Evolutionary conservation across 2,797 vertebrate genomes (phyloP), one percentile per base, ranked within the genome.

Genomic region (Crotalus adamanteus): DNA sequence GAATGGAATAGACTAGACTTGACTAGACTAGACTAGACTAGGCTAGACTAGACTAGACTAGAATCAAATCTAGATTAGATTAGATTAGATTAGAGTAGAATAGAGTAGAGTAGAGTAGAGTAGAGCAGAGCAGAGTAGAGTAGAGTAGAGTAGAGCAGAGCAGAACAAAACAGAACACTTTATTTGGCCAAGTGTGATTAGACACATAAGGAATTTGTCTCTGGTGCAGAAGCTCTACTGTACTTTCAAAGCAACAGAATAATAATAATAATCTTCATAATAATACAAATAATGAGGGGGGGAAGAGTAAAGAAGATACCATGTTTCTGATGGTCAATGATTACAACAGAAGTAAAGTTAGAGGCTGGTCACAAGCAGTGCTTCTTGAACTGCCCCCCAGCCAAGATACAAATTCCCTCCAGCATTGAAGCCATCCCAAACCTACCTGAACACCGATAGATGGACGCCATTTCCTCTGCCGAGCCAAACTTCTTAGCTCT

Each of bases 381-480:
- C 6, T 87, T 87, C 7, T 31, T 55, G n/a, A 55, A 12, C 14
- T 26, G 22, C 12, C 20, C 31, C 53, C 53, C 59, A 13, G 6
- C 28, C 42, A 55, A 63, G 26, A 86, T 16, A 53, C 56, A 91
- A 8, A 6, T 55, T 63, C 56, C 22, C 42, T 83, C 28, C 63
- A 83, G 18, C 5, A 22, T 3, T 8, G 9, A 31, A 26, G 3
- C 55, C 26, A 14, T 86, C 78, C 0, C 0, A 59, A 69, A 86
- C 97, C 96, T 96, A 99, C 99, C 99, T 99, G 99, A 93, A 99
- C 98, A 1, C 99, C 99, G 13, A 99, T 99, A 95, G 99, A 99
- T 0, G 99, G 99, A 63, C 99, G 98, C 99, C 99, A 99, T 96
- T 99, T 99, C 31, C 98, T 93, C 95, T 98, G 96, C 95, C 98